Evolutionary conservation across 1,140 invertebrate species (phyloP).

Genomic region (Heliconius nattereri): DNA sequence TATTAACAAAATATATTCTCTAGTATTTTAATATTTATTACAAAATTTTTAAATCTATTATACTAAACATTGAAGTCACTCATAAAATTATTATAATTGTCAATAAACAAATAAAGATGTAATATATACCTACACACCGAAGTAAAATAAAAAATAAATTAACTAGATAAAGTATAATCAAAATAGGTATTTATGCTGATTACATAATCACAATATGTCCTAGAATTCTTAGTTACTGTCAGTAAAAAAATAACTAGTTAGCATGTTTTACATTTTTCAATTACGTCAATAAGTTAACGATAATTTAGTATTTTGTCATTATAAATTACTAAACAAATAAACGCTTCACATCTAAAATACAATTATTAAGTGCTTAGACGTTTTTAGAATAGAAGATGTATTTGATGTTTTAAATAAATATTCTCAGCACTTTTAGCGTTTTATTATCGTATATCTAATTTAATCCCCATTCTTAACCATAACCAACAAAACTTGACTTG

Average conservation of each 20-base stretch:
- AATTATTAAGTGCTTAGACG: not conserved
- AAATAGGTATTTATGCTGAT: too few species aligned
- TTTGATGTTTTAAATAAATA: slow-evolving; percentile 40
- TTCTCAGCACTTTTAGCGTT: slow-evolving; percentile 15
- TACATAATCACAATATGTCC: too few species aligned
- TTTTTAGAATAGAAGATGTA: slow-evolving; percentile 25
- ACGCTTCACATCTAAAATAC: not conserved
- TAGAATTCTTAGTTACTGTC: too few species aligned
- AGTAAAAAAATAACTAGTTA: too few species aligned
- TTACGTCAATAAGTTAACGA: not conserved
- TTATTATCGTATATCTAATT: not conserved
- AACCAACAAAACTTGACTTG: not conserved
- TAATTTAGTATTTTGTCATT: not conserved
- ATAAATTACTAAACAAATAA: not conserved
- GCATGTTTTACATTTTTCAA: not conserved
- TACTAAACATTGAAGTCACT: too few species aligned
- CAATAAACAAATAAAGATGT: too few species aligned
- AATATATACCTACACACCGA: too few species aligned
- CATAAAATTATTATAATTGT: too few species aligned
- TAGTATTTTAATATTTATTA: too few species aligned
- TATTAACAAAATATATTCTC: not conserved
- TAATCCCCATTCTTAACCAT: not conserved
- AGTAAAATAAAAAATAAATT: too few species aligned
- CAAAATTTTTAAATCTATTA: too few species aligned
- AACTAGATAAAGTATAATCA: too few species aligned